Evolutionary conservation across 2,888 invertebrate species (phyloP).

Genomic region (Hypomecis punctinalis): DNA sequence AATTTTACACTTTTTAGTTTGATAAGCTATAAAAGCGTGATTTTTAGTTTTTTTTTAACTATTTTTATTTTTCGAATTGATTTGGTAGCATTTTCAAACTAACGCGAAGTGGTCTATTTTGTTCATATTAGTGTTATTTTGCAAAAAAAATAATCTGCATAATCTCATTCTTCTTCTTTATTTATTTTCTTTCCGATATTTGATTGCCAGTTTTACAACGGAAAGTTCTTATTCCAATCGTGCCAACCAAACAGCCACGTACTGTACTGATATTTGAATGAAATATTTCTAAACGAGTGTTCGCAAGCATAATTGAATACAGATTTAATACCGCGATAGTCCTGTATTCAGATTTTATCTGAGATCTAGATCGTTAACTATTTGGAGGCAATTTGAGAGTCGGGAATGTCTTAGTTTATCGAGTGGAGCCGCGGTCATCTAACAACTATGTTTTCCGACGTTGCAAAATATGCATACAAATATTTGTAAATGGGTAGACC

Average conservation of each 20-base stretch:
- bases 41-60: no score
- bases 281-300: conserved; percentile 66
- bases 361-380: conserved; percentile 64
- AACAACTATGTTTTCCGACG: conserved; percentile 55
- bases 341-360: conserved; percentile 59
- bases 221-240: no score
- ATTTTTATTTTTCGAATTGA: no score
- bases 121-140: no score
- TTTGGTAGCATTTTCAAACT: no score
- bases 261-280: conserved; percentile 45
- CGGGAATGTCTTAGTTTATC: conserved; percentile 61
- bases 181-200: no score
- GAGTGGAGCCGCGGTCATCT: conserved; percentile 52
- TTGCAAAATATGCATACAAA: conserved; percentile 68
- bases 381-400: conserved; percentile 69
- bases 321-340: conserved; percentile 58
- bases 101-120: no score
- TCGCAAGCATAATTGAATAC: conserved; percentile 65
- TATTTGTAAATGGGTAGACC: conserved; percentile 66
- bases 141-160: no score
- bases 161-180: no score
- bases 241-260: conserved; percentile 8
- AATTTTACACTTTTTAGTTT: no score
- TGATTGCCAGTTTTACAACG: no score
- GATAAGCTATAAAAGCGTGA: no score